Conservation (phyloP, 2,888 invertebrate genomes). For the Ceramica pisi region DNA sequence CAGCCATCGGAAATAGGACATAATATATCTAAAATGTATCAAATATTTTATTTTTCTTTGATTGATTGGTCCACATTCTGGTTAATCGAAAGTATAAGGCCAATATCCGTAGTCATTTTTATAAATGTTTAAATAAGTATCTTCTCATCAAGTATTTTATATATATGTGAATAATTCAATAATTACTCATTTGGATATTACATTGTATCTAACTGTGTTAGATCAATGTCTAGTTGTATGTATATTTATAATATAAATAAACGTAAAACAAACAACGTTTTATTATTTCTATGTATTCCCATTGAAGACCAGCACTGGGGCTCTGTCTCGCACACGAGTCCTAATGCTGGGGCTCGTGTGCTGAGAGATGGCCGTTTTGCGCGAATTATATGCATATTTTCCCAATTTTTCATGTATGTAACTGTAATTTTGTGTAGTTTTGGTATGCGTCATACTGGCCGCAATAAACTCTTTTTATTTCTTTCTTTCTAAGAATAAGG, state of each 20-base stretch:
- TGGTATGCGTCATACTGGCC: too few species aligned
- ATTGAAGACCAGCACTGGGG: not conserved
- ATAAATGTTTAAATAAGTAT: not conserved
- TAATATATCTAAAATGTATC: too few species aligned
- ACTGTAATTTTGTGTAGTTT: too few species aligned
- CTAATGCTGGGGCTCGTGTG: too few species aligned
- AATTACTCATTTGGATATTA: slow-evolving; percentile 4
- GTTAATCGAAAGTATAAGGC: not conserved
- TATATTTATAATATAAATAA: slow-evolving; percentile 38
- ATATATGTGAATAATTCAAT: slow-evolving; percentile 7
- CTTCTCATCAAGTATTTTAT: not conserved
- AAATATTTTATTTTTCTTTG: too few species aligned
- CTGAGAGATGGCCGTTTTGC: too few species aligned
- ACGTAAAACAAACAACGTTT: slow-evolving; percentile 14
- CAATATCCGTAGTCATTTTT: not conserved
- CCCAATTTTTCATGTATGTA: too few species aligned
- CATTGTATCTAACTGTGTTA: slow-evolving; percentile 9
- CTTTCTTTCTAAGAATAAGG: too few species aligned
- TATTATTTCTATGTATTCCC: not conserved
- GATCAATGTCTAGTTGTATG: slow-evolving; percentile 23
- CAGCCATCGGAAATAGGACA: too few species aligned
- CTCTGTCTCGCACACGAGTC: too few species aligned
- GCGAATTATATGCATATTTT: too few species aligned
- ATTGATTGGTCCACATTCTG: not conserved
- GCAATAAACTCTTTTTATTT: too few species aligned